Evolutionary conservation across 2,888 invertebrate species (phyloP).

Genomic region (Drosophila ezoana): DNA sequence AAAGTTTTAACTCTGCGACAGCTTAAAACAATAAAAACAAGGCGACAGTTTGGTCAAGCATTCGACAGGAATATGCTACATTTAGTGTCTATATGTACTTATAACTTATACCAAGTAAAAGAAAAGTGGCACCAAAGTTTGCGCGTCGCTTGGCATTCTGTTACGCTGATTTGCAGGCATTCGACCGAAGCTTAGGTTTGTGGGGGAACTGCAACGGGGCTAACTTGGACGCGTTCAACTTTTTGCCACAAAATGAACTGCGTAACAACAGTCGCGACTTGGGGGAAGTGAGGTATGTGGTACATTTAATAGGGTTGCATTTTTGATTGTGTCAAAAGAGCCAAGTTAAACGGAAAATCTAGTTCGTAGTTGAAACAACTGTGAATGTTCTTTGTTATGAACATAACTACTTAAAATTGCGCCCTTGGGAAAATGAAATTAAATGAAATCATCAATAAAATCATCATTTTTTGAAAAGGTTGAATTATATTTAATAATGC

Average conservation of each 20-base stretch:
- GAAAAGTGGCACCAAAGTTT: constrained; percentile 44
- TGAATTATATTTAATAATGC: no score
- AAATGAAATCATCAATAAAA: no score
- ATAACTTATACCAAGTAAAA: constrained; percentile 6
- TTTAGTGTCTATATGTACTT: neutral
- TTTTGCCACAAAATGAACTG: constrained; percentile 42
- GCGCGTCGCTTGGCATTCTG: constrained; percentile 48
- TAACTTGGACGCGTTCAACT: constrained; percentile 29
- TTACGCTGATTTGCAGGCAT: constrained; percentile 57
- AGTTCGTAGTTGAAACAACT: neutral
- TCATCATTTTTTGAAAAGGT: no score
- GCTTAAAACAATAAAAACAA: constrained; percentile 60
- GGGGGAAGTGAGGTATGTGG: neutral
- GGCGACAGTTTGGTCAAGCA: constrained; percentile 27
- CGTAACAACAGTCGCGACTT: neutral
- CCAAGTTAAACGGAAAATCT: neutral
- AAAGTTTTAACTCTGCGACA: constrained; percentile 57
- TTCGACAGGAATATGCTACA: constrained; percentile 8
- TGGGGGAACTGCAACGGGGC: constrained; percentile 17
- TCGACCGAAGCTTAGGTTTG: neutral
- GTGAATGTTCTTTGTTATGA: no score
- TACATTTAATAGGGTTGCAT: neutral
- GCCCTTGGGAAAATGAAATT: no score
- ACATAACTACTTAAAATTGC: no score
- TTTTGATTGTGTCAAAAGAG: neutral